phyloP scores from a whole-genome alignment of 2,888 invertebrate genomes.

The Colletes collaris region DNA sequence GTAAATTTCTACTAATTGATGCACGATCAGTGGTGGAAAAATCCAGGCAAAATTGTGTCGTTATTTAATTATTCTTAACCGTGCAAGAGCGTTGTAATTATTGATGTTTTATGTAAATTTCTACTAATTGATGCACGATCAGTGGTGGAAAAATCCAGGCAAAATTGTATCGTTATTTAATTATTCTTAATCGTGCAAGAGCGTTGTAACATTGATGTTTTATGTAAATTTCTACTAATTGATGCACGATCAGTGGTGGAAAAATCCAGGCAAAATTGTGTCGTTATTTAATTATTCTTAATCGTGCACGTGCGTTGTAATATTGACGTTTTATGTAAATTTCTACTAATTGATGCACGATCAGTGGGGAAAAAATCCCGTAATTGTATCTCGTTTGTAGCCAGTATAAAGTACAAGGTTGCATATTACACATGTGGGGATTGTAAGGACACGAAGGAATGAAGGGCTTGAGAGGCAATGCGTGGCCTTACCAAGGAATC shows the following conservation, averaged over 20 bases:
- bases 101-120: no score
- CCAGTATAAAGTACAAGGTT: no score
- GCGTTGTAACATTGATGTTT: no score
- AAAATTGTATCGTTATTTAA: neutral
- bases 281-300: no score
- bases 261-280: neutral
- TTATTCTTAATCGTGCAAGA: neutral
- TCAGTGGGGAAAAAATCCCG: neutral
- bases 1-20: no score
- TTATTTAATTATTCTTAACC: no score
- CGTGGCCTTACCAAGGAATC: constrained; percentile 80
- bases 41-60: neutral
- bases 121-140: no score
- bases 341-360: no score
- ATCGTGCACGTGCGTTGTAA: neutral
- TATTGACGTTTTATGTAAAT: no score
- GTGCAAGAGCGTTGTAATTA: neutral
- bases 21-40: neutral
- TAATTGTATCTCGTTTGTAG: neutral
- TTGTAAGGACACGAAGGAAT: constrained; percentile 54
- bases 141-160: neutral
- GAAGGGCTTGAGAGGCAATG: constrained; percentile 79
- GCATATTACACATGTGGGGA: neutral
- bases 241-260: neutral
- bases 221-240: no score